Conservation (phyloP, 2,888 invertebrate species). For the Agriotes lineatus region DNA sequence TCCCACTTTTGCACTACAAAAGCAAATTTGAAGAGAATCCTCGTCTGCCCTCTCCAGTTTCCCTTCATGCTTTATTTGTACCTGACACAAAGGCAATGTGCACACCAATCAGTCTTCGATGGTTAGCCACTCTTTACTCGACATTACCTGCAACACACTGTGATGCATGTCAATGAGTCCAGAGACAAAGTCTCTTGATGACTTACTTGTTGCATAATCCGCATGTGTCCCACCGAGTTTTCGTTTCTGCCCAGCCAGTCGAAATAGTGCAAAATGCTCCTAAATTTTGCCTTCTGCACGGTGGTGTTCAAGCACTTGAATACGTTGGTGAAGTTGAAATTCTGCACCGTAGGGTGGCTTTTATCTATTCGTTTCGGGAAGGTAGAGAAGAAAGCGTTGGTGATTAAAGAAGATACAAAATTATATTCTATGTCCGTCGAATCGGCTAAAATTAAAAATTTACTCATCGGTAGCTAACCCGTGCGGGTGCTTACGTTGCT, state of each 20-base stretch:
- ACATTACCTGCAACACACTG: slow-evolving; percentile 74
- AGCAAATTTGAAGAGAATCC: slow-evolving; percentile 77
- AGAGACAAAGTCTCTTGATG: background rate
- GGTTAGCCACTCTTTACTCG: slow-evolving; percentile 83
- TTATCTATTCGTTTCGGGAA: slow-evolving; percentile 84
- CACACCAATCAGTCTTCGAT: slow-evolving; percentile 88
- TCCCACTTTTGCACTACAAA: slow-evolving; percentile 79
- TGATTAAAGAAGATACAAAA: slow-evolving; percentile 82
- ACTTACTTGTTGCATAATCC: slow-evolving; percentile 79
- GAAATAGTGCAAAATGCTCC: slow-evolving; percentile 83
- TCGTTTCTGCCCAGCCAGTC: slow-evolving; percentile 77
- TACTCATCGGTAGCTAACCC: background rate
- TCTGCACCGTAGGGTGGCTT: slow-evolving; percentile 85
- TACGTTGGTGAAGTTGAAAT: slow-evolving; percentile 87
- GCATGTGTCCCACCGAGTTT: slow-evolving; percentile 73
- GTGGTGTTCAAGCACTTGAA: slow-evolving; percentile 82
- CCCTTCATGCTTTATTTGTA: slow-evolving; percentile 81
- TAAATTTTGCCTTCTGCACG: slow-evolving; percentile 82
- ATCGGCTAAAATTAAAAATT: slow-evolving; percentile 71
- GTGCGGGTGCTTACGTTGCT: slow-evolving; percentile 73
- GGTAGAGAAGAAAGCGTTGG: slow-evolving; percentile 88
- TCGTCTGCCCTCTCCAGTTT: slow-evolving; percentile 77
- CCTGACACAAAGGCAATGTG: slow-evolving; percentile 77
- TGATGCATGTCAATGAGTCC: slow-evolving; percentile 23
- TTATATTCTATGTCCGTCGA: slow-evolving; percentile 78